phyloP scores from a whole-genome alignment of 92 coral and sea anemone genomes.

The Palythoa grandiflora region DNA sequence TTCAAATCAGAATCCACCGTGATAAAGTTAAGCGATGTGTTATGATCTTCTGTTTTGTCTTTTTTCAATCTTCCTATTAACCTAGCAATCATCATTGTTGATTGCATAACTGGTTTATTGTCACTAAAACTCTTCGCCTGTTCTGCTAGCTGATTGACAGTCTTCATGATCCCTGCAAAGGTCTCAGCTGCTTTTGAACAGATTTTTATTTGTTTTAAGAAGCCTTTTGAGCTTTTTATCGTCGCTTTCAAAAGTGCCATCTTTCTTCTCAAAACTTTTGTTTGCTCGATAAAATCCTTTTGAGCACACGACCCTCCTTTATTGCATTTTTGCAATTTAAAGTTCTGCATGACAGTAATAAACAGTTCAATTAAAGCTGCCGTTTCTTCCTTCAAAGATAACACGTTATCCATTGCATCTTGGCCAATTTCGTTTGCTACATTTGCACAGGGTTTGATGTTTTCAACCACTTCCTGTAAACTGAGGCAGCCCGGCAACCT shows the following conservation, averaged over 20 bases:
- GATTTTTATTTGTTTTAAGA: constrained; percentile 26
- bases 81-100: not conserved
- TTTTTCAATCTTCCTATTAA: not conserved
- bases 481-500: constrained; percentile 70
- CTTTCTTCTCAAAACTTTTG: constrained; percentile 55
- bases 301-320: constrained; percentile 81
- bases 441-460: constrained; percentile 65
- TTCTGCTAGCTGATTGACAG: constrained; percentile 15
- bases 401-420: constrained; percentile 42
- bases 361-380: constrained; percentile 43
- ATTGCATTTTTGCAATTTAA: constrained; percentile 71
- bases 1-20: not conserved
- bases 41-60: no score
- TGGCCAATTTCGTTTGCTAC: constrained; percentile 71
- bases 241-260: constrained; percentile 48
- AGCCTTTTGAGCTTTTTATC: constrained; percentile 50
- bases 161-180: constrained; percentile 28
- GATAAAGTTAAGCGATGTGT: not conserved
- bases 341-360: constrained; percentile 71
- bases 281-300: constrained; percentile 77
- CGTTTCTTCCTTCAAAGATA: constrained; percentile 11
- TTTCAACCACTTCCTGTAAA: constrained; percentile 52
- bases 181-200: constrained; percentile 46
- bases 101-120: constrained; percentile 10
- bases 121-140: constrained; percentile 35